Base-by-base conservation (phyloP, 2,113 vertebrate genomes). In the Antechinus stuartii region DNA sequence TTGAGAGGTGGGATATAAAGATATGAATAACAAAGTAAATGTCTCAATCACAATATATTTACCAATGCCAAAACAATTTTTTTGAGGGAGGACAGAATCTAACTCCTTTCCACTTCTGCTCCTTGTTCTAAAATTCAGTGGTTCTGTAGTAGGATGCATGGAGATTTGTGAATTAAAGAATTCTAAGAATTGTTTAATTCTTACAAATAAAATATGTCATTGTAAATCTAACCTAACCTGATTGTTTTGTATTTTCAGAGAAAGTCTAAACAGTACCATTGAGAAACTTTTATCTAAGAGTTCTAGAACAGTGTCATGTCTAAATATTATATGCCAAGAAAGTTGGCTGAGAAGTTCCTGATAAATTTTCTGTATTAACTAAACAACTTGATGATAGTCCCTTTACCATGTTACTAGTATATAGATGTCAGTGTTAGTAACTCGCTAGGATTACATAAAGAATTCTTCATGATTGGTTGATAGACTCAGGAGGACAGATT, bases 1-100 rank as follows among this genome's bases (percentile, higher is more conserved):
- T 42, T 54, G 8, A 16, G 14, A 2, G 53, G 8, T 6, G 55
- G 52, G 89, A 94, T 47, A 25, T 42, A 55, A 93, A 95, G 42
- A 89, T 53, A 19, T 53, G 54, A 92, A 55, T n/a, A 61, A 90
- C 52, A 94, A 94, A 84, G 53, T 94, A 91, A 12, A 68, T 47
- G 57, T 9, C 42, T 90, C 54, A 92, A 26, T 9, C 25, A 92
- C 25, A 91, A 47, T 76, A 76, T 76, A n/a, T 76, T 12, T 14
- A n/a, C 68, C 68, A 76, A 76, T 76, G 50, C 50, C 50, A 52
- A 52, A 42, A 76, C 1, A 42, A 5, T 57, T 57, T 56, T 57
- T 57, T 27, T 52, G 22, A 27, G 61, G 5, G 16, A n/a, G 35
- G 35, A 22, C 5, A 0, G 12, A 11, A 14, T 35, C 61, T 61